Evolutionary conservation across 2,113 vertebrate species (phyloP).

Genomic region (Mohoua ochrocephala): DNA sequence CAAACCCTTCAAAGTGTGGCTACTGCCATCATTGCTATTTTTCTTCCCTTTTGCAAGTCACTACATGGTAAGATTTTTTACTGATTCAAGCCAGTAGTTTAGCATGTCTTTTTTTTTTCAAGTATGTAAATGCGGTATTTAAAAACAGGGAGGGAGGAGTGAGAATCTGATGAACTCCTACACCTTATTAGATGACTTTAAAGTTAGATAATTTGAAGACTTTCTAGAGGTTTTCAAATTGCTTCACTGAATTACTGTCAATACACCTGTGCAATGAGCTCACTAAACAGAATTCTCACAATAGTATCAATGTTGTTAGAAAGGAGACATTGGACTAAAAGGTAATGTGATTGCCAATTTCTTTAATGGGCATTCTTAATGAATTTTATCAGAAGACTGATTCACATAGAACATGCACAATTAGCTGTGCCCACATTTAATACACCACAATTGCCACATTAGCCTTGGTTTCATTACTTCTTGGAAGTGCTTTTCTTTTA

Average conservation of each 20-base stretch:
- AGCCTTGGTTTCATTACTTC: constrained; percentile 61
- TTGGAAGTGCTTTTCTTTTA: constrained; percentile 38
- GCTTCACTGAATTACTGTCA: constrained; percentile 36
- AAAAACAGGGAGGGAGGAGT: background rate
- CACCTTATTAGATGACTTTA: background rate
- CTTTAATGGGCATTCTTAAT: constrained; percentile 72
- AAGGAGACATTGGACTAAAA: constrained; percentile 69
- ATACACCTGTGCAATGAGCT: background rate
- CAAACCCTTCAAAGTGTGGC: background rate
- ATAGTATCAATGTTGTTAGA: constrained; percentile 52
- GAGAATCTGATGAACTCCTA: constrained; percentile 1
- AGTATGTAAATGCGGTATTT: background rate
- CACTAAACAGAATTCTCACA: constrained; percentile 52
- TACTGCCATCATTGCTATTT: background rate
- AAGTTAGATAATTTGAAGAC: background rate
- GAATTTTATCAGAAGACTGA: constrained; percentile 70
- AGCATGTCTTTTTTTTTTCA: background rate
- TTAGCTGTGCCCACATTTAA: constrained; percentile 62
- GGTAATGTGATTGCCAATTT: constrained; percentile 61
- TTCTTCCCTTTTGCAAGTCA: background rate
- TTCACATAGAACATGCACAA: constrained; percentile 64
- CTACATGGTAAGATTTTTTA: background rate
- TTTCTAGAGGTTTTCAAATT: constrained; percentile 23
- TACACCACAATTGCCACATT: constrained; percentile 47
- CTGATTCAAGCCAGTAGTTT: background rate